A percentile compares a stretch with the other conserved stretches of the same genome.
phyloP scores from a whole-genome alignment of 2,113 vertebrate species.

The Thermophis baileyi region DNA sequence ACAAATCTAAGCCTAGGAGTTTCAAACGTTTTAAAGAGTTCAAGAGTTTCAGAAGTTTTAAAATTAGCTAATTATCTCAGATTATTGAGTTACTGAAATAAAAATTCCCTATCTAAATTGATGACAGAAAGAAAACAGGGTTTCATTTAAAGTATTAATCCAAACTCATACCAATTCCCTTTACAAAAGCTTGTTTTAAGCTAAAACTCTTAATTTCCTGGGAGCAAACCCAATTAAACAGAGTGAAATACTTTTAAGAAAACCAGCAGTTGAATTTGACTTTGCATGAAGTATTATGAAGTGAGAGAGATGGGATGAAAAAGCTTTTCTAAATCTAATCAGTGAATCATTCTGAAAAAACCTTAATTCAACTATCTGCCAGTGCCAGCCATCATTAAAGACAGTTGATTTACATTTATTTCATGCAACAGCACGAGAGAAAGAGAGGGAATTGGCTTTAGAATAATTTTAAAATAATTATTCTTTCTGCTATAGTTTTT shows the following conservation, averaged over 20 bases:
- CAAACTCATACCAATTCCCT: not conserved
- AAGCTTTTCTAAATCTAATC: not conserved
- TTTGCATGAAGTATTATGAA: not conserved
- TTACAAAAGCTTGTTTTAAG: not conserved
- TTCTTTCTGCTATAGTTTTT: constrained; percentile 1
- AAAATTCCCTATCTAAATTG: not conserved
- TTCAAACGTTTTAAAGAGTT: not conserved
- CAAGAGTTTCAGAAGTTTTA: not conserved
- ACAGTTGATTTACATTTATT: not conserved
- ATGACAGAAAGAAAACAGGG: not conserved
- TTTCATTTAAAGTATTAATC: not conserved
- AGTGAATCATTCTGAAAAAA: not conserved
- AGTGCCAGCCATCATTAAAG: not conserved
- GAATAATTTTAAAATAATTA: constrained; percentile 26
- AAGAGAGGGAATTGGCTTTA: not conserved
- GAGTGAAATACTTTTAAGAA: not conserved
- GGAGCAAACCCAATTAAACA: not conserved
- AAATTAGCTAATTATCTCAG: not conserved
- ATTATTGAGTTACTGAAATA: not conserved
- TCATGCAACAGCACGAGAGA: not conserved
- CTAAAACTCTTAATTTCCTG: not conserved
- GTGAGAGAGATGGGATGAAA: not conserved
- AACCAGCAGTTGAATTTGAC: not conserved
- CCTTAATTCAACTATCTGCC: constrained; percentile 9
- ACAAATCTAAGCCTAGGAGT: not conserved